Evolutionary conservation across 2,888 invertebrate species (phyloP), one percentile per base, ranked within the genome.

Genomic region (Himalopsyche tibetana): DNA sequence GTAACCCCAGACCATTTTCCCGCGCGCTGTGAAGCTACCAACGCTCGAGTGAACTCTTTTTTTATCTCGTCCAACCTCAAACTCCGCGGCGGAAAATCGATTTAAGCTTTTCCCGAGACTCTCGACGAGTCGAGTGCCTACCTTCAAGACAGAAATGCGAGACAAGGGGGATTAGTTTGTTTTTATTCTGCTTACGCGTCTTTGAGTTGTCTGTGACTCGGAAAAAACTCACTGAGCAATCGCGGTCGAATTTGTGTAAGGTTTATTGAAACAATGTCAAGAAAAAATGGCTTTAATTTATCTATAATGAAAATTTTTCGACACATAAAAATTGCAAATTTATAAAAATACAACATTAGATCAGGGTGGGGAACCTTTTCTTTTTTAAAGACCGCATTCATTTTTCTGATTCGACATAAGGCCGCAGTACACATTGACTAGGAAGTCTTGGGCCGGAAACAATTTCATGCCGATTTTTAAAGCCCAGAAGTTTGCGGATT

Each of bases 61-160:
- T 56, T 56, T 63, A 19, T 19, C 19, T 19, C 63, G 19, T 19
- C 63, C 63, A 63, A 19, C 63, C 63, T 8, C 63, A 63, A 19
- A 63, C 63, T 63, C 19, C 19, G 63, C n/a, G 19, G 28, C 19
- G 63, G 63, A 19, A 63, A 63, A 63, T 63, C 63, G 63, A 63
- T 63, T 19, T 63, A 63, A 63, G 63, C 63, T 63, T 63, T 63
- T 63, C 63, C 19, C 63, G 63, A 63, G 63, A 63, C 63, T 19
- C 63, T 63, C 28, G 63, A 19, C 63, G 28, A 2, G 63, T 5
- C 19, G 63, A 63, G 63, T 63, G 63, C 63, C 63, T 51, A 63
- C 63, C 19, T 63, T 63, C 8, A 63, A 19, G 63, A 8, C 8
- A 19, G 15, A 63, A 63, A 63, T 19, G 19, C 4, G 6, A 63